A percentile compares a stretch with the other conserved stretches of the same genome.
These are phyloP conservation scores for Desmophyllum pertusum DNA, from an alignment of 92 coral and sea anemone genomes.

Conservation along the genomic window DNA sequence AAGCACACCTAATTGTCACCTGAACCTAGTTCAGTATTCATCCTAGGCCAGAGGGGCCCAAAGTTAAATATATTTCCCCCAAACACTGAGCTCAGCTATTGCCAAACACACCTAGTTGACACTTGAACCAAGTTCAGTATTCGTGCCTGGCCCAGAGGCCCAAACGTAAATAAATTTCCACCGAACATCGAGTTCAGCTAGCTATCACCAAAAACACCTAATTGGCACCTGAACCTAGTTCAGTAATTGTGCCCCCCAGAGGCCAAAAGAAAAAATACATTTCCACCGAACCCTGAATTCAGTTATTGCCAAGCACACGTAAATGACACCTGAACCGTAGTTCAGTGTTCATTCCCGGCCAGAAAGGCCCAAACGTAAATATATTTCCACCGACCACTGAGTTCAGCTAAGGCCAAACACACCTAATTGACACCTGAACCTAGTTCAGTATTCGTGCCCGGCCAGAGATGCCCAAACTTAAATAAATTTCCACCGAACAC, in stretches of 20 bases:
- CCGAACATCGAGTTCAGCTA: too few species aligned
- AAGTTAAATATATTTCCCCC: background rate
- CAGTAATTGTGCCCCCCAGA: background rate
- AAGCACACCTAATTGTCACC: constrained; percentile 1
- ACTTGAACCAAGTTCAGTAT: constrained; percentile 7
- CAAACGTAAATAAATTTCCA: background rate
- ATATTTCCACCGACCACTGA: too few species aligned
- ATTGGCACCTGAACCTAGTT: constrained; percentile 12
- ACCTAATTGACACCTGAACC: constrained; percentile 11
- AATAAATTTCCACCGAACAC: background rate
- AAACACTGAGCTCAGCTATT: background rate
- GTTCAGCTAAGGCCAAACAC: background rate
- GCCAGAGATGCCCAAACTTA: background rate
- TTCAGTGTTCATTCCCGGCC: constrained; percentile 14
- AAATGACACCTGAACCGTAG: background rate
- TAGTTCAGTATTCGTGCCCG: constrained; percentile 7
- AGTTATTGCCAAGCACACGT: background rate
- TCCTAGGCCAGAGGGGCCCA: background rate
- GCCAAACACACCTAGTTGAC: constrained; percentile 4
- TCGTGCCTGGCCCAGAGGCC: constrained; percentile 17
- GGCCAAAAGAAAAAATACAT: background rate
- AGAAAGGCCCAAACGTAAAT: background rate
- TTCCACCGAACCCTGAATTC: constrained; percentile 10
- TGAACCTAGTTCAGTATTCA: background rate
- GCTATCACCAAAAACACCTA: background rate